Evolutionary conservation across 1,140 invertebrate species (phyloP).

Genomic region (Augochlora pura): DNA sequence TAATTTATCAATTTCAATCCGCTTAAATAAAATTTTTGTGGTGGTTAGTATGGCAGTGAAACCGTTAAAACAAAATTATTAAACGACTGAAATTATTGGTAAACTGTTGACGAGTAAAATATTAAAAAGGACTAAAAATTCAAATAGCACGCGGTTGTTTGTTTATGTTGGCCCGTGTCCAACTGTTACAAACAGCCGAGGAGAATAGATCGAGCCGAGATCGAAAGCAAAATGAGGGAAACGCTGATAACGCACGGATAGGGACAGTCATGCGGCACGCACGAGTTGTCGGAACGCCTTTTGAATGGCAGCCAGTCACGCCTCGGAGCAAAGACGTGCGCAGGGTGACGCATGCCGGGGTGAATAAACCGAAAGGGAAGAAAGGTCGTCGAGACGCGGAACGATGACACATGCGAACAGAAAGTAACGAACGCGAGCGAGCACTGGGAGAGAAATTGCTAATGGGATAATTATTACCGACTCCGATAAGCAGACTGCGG

Average conservation of each 20-base stretch:
- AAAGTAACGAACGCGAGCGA: conserved; percentile 27
- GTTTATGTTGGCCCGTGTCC: not conserved
- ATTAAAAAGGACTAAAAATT: not conserved
- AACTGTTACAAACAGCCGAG: not conserved
- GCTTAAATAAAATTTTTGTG: too few species aligned
- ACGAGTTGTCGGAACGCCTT: conserved; percentile 30
- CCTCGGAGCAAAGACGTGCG: conserved; percentile 41
- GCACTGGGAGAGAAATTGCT: not conserved
- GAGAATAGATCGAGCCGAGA: not conserved
- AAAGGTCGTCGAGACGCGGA: conserved; percentile 24
- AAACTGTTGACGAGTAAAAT: not conserved
- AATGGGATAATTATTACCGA: conserved; percentile 31
- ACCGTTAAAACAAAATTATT: too few species aligned
- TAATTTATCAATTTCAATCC: too few species aligned
- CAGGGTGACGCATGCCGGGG: conserved; percentile 48
- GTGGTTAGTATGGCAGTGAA: too few species aligned
- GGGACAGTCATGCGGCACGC: conserved; percentile 25
- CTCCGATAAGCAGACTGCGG: not conserved
- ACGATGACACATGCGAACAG: conserved; percentile 20
- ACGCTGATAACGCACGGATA: not conserved
- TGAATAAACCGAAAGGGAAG: conserved; percentile 56
- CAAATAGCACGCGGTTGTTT: not conserved
- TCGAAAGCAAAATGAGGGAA: not conserved
- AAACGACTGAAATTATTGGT: too few species aligned
- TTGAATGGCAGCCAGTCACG: conserved; percentile 54